Conservation (phyloP, 2,888 invertebrate species). For the Xylota segnis region DNA sequence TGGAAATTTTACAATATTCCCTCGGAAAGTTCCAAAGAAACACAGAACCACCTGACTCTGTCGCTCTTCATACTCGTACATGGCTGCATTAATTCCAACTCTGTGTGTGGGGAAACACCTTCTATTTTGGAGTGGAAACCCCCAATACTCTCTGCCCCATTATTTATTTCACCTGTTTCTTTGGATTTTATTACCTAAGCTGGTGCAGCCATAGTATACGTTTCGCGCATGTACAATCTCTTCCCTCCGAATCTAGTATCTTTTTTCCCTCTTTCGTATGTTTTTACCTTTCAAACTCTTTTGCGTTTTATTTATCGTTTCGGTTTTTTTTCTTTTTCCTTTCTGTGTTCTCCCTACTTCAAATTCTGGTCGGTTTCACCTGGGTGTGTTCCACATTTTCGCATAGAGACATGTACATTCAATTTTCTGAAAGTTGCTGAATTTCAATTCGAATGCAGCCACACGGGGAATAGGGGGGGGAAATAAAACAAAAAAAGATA, state of each 20-base stretch:
- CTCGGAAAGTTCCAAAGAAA: slow-evolving; percentile 10
- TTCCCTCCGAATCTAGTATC: slow-evolving; percentile 33
- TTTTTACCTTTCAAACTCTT: slow-evolving; percentile 25
- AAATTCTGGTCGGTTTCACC: slow-evolving; percentile 54
- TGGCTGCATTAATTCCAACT: slow-evolving; percentile 39
- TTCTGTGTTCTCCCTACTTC: neutral
- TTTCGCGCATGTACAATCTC: slow-evolving; percentile 63
- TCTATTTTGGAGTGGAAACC: slow-evolving; percentile 24
- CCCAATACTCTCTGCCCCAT: slow-evolving; percentile 40
- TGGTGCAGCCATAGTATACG: slow-evolving; percentile 57
- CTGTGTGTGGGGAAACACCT: slow-evolving; percentile 45
- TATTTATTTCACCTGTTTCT: slow-evolving; percentile 72
- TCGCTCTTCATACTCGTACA: too few species aligned
- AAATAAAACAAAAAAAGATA: neutral
- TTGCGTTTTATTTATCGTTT: slow-evolving; percentile 43
- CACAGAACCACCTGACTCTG: neutral
- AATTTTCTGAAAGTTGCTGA: slow-evolving; percentile 70
- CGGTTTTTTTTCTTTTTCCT: neutral
- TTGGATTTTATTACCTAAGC: slow-evolving; percentile 55
- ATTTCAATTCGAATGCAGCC: slow-evolving; percentile 65
- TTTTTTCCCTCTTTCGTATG: neutral
- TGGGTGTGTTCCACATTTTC: slow-evolving; percentile 75
- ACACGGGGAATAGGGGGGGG: neutral
- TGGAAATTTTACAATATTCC: slow-evolving; percentile 25
- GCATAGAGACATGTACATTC: slow-evolving; percentile 45